Evolutionary conservation across 2,888 invertebrate genomes (phyloP), one percentile per base, ranked within the genome.

Genomic region (Epicampocera succincta): DNA sequence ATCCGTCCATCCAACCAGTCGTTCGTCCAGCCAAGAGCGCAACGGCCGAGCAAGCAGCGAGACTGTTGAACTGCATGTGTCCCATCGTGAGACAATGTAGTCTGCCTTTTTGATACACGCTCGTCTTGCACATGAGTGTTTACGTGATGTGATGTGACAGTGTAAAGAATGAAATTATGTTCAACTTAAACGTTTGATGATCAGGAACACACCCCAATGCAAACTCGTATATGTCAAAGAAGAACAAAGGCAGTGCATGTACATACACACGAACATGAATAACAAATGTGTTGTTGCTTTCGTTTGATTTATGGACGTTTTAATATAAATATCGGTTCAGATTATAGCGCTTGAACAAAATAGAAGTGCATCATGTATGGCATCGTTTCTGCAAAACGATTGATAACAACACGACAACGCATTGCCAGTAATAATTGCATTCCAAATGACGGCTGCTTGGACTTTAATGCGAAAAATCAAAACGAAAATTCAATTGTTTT

Each of bases 91-190:
- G 60, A 56, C 72, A 80, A 72, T 76, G 76, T 61, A 54, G 50
- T 72, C 29, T 48, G 61, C 33, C 56, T 46, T 44, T 38, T 77
- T 25, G 61, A 56, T 61, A 76, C 76, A 72, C 66, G 76, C 66
- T 66, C 48, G 13, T 54, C 65, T 75, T 75, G 54, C 76, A 80
- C 75, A 76, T 76, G 76, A 80, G 80, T 76, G 76, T 76, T 80
- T 76, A 80, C 80, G 76, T 80, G 80, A 80, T 80, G 71, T 72
- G 75, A 75, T 73, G 75, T 76, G 80, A 80, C 80, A 75, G 75
- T 60, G 80, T 75, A 76, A 71, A 60, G 76, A 72, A 80, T 72
- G 56, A 80, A 80, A 76, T 76, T 68, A 68, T 76, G 76, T 68
- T 80, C 54, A 80, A 66, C 54, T 71, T 72, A 80, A 80, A 76